Evolutionary conservation across 92 coral and sea anemone genomes (phyloP).

Genomic region (Ricordea florida): DNA sequence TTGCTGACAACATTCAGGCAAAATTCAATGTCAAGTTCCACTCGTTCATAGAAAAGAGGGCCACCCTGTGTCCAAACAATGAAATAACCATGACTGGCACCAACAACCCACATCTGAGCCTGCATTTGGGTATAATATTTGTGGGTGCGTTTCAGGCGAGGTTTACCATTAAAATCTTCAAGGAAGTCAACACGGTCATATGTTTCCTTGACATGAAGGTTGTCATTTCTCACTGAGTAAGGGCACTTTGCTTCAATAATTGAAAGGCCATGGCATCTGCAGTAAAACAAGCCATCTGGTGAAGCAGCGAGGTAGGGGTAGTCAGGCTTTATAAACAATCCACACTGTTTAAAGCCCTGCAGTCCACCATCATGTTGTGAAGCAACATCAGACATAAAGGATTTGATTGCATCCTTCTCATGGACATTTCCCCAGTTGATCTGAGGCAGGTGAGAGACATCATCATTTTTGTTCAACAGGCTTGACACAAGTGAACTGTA

Average conservation of each 20-base stretch:
- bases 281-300: too few relatives aligned
- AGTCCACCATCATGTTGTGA: constrained; percentile 65
- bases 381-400: constrained; percentile 56
- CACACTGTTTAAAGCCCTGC: too few relatives aligned
- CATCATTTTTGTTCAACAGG: constrained; percentile 41
- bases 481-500: too few relatives aligned
- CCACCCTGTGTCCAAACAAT: constrained; percentile 55
- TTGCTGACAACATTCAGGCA: constrained; percentile 54
- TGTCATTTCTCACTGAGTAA: constrained; percentile 27
- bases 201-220: constrained; percentile 33
- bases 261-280: constrained; percentile 29
- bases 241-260: constrained; percentile 49
- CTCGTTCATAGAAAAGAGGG: constrained; percentile 47
- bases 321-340: too few relatives aligned
- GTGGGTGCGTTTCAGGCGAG: constrained; percentile 60
- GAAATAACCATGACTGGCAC: constrained; percentile 46
- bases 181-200: constrained; percentile 39
- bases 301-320: too few relatives aligned
- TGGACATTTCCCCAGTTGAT: constrained; percentile 55
- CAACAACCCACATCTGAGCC: constrained; percentile 64
- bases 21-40: constrained; percentile 47
- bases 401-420: constrained; percentile 60
- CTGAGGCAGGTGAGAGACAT: constrained; percentile 50
- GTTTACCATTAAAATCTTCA: constrained; percentile 62
- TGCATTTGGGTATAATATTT: constrained; percentile 66